Conservation (phyloP, 2,797 vertebrate species). For the Xiphorhynchus erythropygius region DNA sequence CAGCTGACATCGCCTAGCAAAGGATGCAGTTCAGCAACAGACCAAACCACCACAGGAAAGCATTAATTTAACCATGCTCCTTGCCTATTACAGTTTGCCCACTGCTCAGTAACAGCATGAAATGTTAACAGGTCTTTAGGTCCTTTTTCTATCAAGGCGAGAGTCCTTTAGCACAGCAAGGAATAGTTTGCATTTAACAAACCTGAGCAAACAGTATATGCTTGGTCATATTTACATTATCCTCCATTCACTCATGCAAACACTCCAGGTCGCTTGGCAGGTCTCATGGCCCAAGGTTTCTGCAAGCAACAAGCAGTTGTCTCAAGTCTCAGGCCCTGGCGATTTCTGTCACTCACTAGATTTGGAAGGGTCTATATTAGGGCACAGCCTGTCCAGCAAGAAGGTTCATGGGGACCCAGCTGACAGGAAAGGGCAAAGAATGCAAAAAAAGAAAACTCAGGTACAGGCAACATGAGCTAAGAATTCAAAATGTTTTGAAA, state of each 20-base stretch:
- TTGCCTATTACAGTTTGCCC: not conserved
- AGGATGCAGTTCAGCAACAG: not conserved
- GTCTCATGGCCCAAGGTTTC: not conserved
- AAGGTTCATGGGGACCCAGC: not conserved
- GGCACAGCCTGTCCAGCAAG: not conserved
- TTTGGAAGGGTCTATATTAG: not conserved
- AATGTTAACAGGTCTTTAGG: not conserved
- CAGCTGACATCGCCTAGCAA: not conserved
- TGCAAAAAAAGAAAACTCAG: not conserved
- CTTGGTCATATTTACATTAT: not conserved
- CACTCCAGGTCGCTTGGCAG: not conserved
- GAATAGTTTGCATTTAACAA: not conserved
- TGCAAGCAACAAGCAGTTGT: not conserved
- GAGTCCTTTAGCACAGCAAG: not conserved
- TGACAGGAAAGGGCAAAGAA: not conserved
- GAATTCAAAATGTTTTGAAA: not conserved
- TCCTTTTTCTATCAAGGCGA: not conserved
- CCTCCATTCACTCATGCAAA: not conserved
- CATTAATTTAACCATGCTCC: not conserved
- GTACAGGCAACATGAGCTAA: not conserved
- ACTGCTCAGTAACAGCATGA: not conserved
- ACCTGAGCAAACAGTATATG: not conserved
- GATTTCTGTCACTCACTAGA: not conserved
- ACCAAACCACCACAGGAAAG: not conserved
- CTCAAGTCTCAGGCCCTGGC: not conserved